A percentile compares a stretch with the other conserved stretches of the same genome.
Conservation (phyloP, 2,888 invertebrate genomes). For the Cremastinae sp. region DNA sequence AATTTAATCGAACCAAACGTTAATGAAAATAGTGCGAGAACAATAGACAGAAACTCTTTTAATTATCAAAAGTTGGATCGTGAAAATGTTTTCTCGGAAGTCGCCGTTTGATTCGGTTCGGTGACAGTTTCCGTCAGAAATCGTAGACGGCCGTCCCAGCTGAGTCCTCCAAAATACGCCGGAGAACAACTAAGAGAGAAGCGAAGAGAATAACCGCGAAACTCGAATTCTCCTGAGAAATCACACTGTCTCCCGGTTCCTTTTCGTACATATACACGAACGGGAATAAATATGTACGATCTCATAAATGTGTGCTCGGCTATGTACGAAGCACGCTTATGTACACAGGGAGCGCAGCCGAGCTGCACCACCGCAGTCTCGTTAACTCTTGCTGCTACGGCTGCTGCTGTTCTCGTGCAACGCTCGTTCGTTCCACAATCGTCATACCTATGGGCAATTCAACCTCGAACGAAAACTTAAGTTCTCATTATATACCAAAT, state of each 20-base stretch:
- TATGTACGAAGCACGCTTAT: not conserved
- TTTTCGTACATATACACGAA: slow-evolving; percentile 48
- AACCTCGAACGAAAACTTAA: not conserved
- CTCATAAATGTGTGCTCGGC: slow-evolving; percentile 4
- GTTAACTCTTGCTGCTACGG: slow-evolving; percentile 30
- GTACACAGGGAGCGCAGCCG: slow-evolving; percentile 31
- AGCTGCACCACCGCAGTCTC: slow-evolving; percentile 50
- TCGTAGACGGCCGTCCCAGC: slow-evolving; percentile 15
- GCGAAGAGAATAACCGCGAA: slow-evolving; percentile 58
- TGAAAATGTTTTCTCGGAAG: slow-evolving; percentile 42
- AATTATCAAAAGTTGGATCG: slow-evolving; percentile 24
- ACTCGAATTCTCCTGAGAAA: slow-evolving; percentile 66
- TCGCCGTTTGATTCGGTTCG: slow-evolving; percentile 37
- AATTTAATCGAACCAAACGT: too few relatives aligned
- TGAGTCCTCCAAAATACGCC: slow-evolving; percentile 3
- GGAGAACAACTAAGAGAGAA: slow-evolving; percentile 28
- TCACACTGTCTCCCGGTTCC: slow-evolving; percentile 55
- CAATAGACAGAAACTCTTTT: too few relatives aligned
- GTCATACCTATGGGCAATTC: slow-evolving; percentile 5
- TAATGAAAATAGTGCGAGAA: too few relatives aligned
- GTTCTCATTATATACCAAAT: too few relatives aligned
- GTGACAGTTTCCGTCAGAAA: slow-evolving; percentile 28
- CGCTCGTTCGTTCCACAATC: slow-evolving; percentile 9
- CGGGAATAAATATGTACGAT: too few relatives aligned
- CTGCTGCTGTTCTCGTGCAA: slow-evolving; percentile 44